Conservation (phyloP, 2,113 vertebrate genomes). For the Myxocyprinus asiaticus region DNA sequence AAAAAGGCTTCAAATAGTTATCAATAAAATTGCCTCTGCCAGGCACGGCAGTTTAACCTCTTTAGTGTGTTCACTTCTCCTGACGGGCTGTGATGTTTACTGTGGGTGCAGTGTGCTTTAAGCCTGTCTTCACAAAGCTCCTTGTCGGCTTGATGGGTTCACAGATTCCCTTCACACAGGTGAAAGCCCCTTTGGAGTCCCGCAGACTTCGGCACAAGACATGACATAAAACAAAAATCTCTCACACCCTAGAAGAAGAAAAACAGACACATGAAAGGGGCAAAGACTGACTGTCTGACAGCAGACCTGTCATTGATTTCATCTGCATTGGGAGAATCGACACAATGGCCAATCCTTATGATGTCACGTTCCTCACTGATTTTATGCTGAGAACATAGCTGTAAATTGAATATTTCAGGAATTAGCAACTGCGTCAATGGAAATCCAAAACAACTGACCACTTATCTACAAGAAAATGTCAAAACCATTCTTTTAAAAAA, state of each 20-base stretch:
- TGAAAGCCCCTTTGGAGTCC: slow-evolving; percentile 68
- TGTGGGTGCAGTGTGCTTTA: slow-evolving; percentile 66
- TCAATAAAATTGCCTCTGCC: slow-evolving; percentile 78
- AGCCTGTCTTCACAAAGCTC: slow-evolving; percentile 68
- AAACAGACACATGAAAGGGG: slow-evolving; percentile 49
- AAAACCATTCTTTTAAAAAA: too few species aligned
- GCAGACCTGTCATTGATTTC: slow-evolving; percentile 19
- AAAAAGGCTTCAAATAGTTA: slow-evolving; percentile 72
- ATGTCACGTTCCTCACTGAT: neutral
- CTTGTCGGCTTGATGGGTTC: slow-evolving; percentile 69
- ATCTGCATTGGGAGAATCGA: slow-evolving; percentile 5
- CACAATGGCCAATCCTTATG: neutral
- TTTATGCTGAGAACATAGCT: neutral
- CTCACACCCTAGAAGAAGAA: slow-evolving; percentile 32
- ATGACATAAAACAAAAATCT: slow-evolving; percentile 56
- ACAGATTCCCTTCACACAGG: slow-evolving; percentile 66
- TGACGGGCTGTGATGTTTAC: slow-evolving; percentile 72
- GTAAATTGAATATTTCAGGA: too few species aligned
- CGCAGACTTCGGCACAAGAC: slow-evolving; percentile 63
- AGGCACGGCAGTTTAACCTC: slow-evolving; percentile 78
- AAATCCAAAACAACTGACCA: too few species aligned
- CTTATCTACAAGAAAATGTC: too few species aligned
- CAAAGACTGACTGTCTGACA: slow-evolving; percentile 24
- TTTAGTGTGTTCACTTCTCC: slow-evolving; percentile 70
- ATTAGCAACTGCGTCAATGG: too few species aligned